Conservation (phyloP, 2,797 vertebrate genomes). For the Carcharodon carcharias region DNA sequence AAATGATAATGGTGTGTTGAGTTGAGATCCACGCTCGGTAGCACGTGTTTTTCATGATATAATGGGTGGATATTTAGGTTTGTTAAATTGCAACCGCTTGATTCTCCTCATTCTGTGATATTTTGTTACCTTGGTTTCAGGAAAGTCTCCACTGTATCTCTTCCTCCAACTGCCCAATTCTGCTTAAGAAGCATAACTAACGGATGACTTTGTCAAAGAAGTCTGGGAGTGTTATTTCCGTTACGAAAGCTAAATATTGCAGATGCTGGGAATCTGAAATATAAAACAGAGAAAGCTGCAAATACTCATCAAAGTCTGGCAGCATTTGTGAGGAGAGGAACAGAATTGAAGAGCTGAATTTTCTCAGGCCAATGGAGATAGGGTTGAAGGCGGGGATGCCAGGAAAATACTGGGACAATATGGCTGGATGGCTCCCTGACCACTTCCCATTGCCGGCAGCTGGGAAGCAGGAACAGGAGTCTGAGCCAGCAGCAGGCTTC, state of each 20-base stretch:
- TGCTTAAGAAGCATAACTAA: neutral
- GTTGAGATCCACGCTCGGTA: neutral
- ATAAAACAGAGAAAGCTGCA: too few relatives aligned
- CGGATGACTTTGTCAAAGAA: neutral
- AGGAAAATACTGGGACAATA: too few relatives aligned
- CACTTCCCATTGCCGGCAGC: too few relatives aligned
- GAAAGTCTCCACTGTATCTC: neutral
- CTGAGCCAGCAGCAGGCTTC: too few relatives aligned
- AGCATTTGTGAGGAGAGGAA: too few relatives aligned
- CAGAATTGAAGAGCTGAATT: too few relatives aligned
- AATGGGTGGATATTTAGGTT: neutral
- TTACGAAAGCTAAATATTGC: neutral
- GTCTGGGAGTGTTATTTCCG: neutral
- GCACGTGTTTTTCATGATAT: neutral
- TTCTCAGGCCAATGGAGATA: too few relatives aligned
- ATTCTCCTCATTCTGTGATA: neutral
- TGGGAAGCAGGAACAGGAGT: too few relatives aligned
- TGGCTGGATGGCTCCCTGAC: too few relatives aligned
- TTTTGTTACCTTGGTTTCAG: neutral
- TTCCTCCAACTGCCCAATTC: neutral
- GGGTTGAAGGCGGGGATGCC: too few relatives aligned
- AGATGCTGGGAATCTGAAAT: neutral
- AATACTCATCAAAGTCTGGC: too few relatives aligned
- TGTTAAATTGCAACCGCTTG: neutral
- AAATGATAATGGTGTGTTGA: neutral